Conservation (phyloP, 2,797 vertebrate species). For the Peromyscus eremicus region DNA sequence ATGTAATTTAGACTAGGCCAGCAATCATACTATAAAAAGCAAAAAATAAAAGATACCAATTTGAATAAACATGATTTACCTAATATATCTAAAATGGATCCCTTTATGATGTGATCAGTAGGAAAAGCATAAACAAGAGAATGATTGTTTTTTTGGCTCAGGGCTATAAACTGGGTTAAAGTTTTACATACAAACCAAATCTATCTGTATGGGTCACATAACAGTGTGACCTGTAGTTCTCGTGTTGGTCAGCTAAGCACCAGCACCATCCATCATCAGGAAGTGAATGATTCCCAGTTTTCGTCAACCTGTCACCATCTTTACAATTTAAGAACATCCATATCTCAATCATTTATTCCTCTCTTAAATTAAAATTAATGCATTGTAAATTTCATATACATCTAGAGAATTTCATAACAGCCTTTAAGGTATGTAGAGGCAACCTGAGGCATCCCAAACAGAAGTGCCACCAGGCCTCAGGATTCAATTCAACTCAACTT, state of each 20-base stretch:
- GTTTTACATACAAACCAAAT: neutral
- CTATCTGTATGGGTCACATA: neutral
- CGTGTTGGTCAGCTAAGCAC: neutral
- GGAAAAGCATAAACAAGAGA: neutral
- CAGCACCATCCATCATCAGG: rapidly evolving
- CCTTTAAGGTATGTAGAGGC: neutral
- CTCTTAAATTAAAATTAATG: conserved; percentile 37
- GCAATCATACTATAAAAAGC: neutral
- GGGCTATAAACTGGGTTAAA: neutral
- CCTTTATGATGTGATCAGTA: neutral
- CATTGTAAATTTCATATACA: neutral
- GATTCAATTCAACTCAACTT: neutral
- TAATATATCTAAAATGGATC: neutral
- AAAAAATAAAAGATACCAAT: neutral
- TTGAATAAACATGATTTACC: neutral
- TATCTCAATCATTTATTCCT: neutral
- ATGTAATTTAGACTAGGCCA: neutral
- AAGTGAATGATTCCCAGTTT: neutral
- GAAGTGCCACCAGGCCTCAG: neutral
- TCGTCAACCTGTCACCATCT: neutral
- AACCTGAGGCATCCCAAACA: neutral
- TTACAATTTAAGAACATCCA: neutral
- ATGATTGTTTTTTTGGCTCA: no score
- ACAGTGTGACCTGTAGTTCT: no score
- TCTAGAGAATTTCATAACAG: neutral